These are phyloP conservation scores for Cynaeus angustus DNA, from an alignment of 2,888 invertebrate genomes.

Conservation along the genomic window DNA sequence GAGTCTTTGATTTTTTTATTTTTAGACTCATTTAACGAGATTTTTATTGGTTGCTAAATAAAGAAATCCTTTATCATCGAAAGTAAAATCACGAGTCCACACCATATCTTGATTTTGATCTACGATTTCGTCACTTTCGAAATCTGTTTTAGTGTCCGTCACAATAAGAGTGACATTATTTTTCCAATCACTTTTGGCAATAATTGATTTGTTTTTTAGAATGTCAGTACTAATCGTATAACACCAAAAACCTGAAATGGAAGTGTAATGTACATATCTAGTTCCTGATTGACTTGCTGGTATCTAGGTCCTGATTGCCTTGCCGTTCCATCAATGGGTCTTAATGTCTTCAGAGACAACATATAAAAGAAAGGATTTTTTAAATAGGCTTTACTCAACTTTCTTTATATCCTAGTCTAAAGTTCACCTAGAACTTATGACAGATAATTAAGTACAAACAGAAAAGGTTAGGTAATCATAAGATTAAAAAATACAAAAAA, in stretches of 20 bases:
- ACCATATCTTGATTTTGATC: conserved; percentile 79
- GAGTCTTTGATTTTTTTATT: too few species aligned
- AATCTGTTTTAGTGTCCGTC: conserved; percentile 77
- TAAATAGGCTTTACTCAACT: too few species aligned
- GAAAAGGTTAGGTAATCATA: conserved; percentile 65
- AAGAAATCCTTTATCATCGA: conserved; percentile 78
- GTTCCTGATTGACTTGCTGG: conserved; percentile 66
- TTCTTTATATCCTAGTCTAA: conserved; percentile 75
- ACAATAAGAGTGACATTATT: conserved; percentile 58
- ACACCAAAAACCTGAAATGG: conserved; percentile 67
- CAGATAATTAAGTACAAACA: too few species aligned
- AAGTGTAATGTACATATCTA: conserved; percentile 62
- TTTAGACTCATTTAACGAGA: too few species aligned
- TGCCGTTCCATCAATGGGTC: conserved; percentile 83
- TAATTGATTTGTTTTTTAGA: conserved; percentile 74
- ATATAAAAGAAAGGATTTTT: conserved; percentile 64
- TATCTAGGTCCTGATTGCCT: too few species aligned
- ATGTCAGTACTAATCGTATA: conserved; percentile 78
- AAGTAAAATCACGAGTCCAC: conserved; percentile 82
- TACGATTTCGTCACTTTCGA: conserved; percentile 70
- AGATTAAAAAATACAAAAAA: not conserved
- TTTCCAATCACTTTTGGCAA: conserved; percentile 60
- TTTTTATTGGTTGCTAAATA: too few species aligned
- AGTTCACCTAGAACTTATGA: too few species aligned
- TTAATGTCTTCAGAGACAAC: conserved; percentile 73